Base-by-base conservation (phyloP, 2,113 vertebrate genomes). In the Actenoides lindsayi region DNA sequence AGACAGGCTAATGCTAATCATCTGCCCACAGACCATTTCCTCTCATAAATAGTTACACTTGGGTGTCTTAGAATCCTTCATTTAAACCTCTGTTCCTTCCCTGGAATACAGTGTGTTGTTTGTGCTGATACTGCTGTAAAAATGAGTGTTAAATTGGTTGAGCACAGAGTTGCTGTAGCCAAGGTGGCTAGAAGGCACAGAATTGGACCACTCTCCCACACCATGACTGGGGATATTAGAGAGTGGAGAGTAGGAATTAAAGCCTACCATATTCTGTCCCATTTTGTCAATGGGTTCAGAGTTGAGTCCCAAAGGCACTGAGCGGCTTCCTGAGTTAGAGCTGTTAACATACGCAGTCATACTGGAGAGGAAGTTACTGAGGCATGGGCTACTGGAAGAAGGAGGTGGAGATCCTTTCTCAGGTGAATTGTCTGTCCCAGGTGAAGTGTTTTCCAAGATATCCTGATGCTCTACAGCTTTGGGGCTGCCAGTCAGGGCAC, bases 1-100 rank as follows among this genome's bases (percentile, higher is more conserved):
- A 84, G 81, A 53, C 35, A 81, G 56, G 31, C 62, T 95, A 65
- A 68, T 2, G 8, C 35, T 83, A 89, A 82, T 41, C 79, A 78
- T 50, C 65, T 94, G 67, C 78, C 83, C 53, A 80, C 41, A 71
- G 42, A 44, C 53, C 16, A 41, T 74, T 82, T 79, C 11, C 82
- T 87, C 63, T 71, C 60, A 67, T n/a, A 79, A 93, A 62, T 8
- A 94, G 41, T 50, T 31, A 24, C 6, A 35, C 62, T 88, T 8
- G 5, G 12, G 41, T 37, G 67, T 71, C 53, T 33, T 27, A 37
- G 73, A 80, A 77, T 33, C 62, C 69, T 62, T 71, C 62, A 21
- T 41, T 97, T 98, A 99, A 94, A 99, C 98, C 84, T 99, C 99
- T 24, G 99, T 99, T 76, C 99, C 99, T 91, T 99, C 99, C 70